Base-by-base conservation (phyloP, 2,797 vertebrate species). In the Neopelma chrysocephalum region DNA sequence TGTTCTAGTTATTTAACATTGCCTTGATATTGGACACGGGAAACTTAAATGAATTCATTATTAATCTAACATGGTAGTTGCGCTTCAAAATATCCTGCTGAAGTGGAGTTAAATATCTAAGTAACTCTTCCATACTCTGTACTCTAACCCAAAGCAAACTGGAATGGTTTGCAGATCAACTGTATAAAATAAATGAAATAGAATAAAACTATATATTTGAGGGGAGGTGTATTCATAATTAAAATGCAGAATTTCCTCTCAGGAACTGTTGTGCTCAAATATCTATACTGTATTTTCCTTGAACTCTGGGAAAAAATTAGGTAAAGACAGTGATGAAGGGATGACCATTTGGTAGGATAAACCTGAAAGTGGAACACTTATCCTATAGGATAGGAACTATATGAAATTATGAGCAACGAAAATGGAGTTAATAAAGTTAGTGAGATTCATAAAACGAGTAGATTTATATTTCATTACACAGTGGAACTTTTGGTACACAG, bases 161-260 rank as follows among this genome's bases (percentile, higher is more conserved):
- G 32, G 51, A 70, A 12, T 57, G 45, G 38, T 78, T 77, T 75
- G 42, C 34, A 83, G 43, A 78, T 65, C 9, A 81, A 11, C 51
- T 43, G 11, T 68, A 22, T 12, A 62, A 48, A 91, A 47, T 22
- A 73, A 82, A 58, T 73, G 42, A 54, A 83, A 42, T 31, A 54
- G 45, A 71, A 61, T 40, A 45, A 85, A 91, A 48, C 43, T 0
- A 14, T 6, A 11, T 48, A 57, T 38, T 54, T 50, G 4, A 4
- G 3, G 0, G 6, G 3, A 2, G 0, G 1, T 3, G 19, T 14
- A 76, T 27, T 90, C 13, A 15, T 38, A 73, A 54, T 12, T 13
- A 34, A 82, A 72, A 38, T 15, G 0, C 4, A 68, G 16, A 77
- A 32, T 53, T 89, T 92, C 25, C 26, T 91, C 34, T 93, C 3